Evolutionary conservation across 2,797 vertebrate genomes (phyloP).

Genomic region (Oreonectes daqikongensis): DNA sequence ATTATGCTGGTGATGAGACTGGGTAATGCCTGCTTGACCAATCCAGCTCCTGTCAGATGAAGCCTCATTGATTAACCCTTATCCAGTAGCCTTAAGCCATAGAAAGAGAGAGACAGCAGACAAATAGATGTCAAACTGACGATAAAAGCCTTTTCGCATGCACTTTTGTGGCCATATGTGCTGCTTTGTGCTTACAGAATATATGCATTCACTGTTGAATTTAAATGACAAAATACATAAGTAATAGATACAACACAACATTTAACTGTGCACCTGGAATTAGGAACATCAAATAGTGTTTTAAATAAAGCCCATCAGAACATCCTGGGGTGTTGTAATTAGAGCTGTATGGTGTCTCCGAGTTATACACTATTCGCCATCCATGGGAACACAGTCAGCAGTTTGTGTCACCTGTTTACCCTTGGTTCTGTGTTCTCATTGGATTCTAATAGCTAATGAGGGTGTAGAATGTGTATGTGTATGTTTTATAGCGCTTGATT

Average conservation of each 20-base stretch:
- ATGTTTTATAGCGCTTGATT: slow-evolving; percentile 59
- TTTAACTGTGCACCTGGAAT: slow-evolving; percentile 51
- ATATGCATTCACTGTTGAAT: background rate
- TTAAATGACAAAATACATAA: slow-evolving; percentile 7
- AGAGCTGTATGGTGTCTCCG: slow-evolving; percentile 46
- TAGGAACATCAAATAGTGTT: slow-evolving; percentile 47
- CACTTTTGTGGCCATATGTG: background rate
- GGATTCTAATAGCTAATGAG: slow-evolving; percentile 77
- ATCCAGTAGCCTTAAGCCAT: slow-evolving; percentile 31
- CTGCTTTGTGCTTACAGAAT: background rate
- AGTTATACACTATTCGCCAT: slow-evolving; percentile 67
- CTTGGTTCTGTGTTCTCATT: slow-evolving; percentile 69
- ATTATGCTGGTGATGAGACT: slow-evolving; percentile 56
- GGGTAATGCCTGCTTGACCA: slow-evolving; percentile 57
- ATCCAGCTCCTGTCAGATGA: slow-evolving; percentile 47
- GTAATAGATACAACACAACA: slow-evolving; percentile 10
- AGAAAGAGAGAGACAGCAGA: slow-evolving; percentile 20
- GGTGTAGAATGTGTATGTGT: slow-evolving; percentile 28
- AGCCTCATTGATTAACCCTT: slow-evolving; percentile 48
- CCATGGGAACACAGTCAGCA: slow-evolving; percentile 76
- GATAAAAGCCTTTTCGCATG: background rate
- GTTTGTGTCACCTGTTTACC: slow-evolving; percentile 79
- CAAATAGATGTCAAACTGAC: background rate
- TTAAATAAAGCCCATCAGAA: slow-evolving; percentile 59
- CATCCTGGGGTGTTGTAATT: slow-evolving; percentile 52